Percentiles rank a stretch among this genome's conserved stretches.
Conservation (phyloP, 2,797 vertebrate species). For the Peromyscus attwateri region DNA sequence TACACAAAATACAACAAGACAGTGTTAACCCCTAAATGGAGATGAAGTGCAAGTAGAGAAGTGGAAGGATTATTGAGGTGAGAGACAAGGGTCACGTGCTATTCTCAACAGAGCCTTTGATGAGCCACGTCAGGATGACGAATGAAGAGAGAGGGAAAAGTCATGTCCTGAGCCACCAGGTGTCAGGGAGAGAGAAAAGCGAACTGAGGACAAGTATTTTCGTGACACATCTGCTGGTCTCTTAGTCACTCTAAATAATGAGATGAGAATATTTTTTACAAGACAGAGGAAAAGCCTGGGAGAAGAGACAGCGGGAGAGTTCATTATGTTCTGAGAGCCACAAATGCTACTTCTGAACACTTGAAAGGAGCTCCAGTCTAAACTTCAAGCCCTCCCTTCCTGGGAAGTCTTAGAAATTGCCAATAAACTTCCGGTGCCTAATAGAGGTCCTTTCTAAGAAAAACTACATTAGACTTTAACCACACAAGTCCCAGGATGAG, state of each 20-base stretch:
- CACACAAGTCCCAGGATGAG: background rate
- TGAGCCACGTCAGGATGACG: background rate
- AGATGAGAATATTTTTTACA: slow-evolving; percentile 45
- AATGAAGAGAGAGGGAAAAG: background rate
- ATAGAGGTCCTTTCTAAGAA: background rate
- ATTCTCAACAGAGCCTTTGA: background rate
- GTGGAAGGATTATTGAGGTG: background rate
- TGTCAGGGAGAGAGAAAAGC: background rate
- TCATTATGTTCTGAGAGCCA: slow-evolving; percentile 21
- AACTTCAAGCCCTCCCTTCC: slow-evolving; percentile 15
- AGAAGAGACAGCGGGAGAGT: background rate
- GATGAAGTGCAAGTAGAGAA: background rate
- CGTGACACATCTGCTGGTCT: slow-evolving; percentile 22
- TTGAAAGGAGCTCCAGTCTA: slow-evolving; percentile 11
- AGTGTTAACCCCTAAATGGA: background rate
- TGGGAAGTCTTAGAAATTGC: slow-evolving; percentile 22
- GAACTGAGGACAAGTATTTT: slow-evolving; percentile 35
- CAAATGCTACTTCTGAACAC: slow-evolving; percentile 28
- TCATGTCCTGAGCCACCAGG: slow-evolving; percentile 33
- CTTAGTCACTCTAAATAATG: slow-evolving; percentile 71
- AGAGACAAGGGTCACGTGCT: background rate
- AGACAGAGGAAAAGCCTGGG: background rate
- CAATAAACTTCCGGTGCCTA: background rate
- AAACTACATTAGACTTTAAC: background rate
- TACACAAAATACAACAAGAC: background rate